These are phyloP conservation scores for Chionodraco myersi DNA, from an alignment of 2,113 vertebrate genomes.

Conservation along the genomic window DNA sequence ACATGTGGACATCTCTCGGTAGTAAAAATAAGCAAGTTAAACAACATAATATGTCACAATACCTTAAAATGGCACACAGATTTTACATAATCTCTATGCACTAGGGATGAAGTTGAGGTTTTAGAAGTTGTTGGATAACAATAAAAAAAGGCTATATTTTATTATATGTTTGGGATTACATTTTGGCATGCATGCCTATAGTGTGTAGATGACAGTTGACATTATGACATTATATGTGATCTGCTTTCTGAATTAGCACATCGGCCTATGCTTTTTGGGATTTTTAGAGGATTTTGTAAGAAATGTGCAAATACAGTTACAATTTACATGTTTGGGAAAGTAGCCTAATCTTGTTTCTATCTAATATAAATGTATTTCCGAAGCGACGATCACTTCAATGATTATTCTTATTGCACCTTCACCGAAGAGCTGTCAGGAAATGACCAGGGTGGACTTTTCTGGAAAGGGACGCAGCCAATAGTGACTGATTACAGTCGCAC, in stretches of 20 bases:
- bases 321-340: background rate
- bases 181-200: background rate
- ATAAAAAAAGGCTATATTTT: background rate
- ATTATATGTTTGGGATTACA: background rate
- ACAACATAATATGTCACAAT: background rate
- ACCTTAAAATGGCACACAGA: background rate
- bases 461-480: slow-evolving; percentile 18
- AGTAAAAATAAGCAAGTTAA: background rate
- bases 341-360: too few relatives aligned
- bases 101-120: background rate
- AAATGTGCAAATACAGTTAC: background rate
- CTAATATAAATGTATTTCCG: too few relatives aligned
- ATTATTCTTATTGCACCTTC: too few relatives aligned
- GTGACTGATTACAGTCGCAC: background rate
- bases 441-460: background rate
- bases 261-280: background rate
- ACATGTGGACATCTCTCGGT: too few relatives aligned
- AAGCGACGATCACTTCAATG: too few relatives aligned
- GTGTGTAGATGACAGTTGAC: background rate
- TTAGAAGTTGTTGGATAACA: background rate
- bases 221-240: background rate
- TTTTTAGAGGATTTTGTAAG: background rate
- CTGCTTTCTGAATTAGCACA: background rate
- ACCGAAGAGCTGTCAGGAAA: background rate
- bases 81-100: background rate